These are phyloP conservation scores for Drosophila mimica DNA, from an alignment of 2,888 invertebrate species.

Conservation along the genomic window DNA sequence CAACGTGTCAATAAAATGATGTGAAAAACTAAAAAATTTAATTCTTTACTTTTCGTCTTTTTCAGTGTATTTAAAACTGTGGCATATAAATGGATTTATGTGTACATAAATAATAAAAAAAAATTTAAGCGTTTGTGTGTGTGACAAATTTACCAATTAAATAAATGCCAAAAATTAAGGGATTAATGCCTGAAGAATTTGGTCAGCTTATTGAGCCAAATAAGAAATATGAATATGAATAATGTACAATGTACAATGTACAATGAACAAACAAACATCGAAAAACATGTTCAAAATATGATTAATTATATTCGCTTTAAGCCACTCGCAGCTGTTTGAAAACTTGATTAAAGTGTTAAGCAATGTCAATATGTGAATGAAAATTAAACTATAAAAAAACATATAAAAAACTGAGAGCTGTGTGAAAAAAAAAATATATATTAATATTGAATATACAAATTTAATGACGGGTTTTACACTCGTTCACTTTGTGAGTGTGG, in stretches of 20 bases:
- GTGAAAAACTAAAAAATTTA: background rate
- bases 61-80: slow-evolving; percentile 42
- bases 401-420: background rate
- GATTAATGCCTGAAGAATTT: slow-evolving; percentile 58
- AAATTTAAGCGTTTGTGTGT: slow-evolving; percentile 25
- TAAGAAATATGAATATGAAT: slow-evolving; percentile 35
- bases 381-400: background rate
- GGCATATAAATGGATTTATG: slow-evolving; percentile 61
- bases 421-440: too few species aligned
- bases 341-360: slow-evolving; percentile 27
- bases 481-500: background rate
- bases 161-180: slow-evolving; percentile 69
- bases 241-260: too few species aligned
- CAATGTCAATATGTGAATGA: slow-evolving; percentile 11
- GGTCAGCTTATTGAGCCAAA: slow-evolving; percentile 44
- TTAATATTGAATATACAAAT: background rate
- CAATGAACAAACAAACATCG: background rate
- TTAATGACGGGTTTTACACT: background rate
- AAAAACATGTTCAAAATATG: slow-evolving; percentile 39
- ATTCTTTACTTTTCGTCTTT: background rate
- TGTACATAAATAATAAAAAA: slow-evolving; percentile 56
- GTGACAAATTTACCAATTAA: slow-evolving; percentile 73
- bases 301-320: slow-evolving; percentile 22
- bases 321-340: slow-evolving; percentile 14
- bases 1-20: background rate